A percentile compares a stretch with the other conserved stretches of the same genome.
These are phyloP conservation scores for Bathynomus jamesi DNA, from an alignment of 1,140 invertebrate genomes.

Conservation along the genomic window DNA sequence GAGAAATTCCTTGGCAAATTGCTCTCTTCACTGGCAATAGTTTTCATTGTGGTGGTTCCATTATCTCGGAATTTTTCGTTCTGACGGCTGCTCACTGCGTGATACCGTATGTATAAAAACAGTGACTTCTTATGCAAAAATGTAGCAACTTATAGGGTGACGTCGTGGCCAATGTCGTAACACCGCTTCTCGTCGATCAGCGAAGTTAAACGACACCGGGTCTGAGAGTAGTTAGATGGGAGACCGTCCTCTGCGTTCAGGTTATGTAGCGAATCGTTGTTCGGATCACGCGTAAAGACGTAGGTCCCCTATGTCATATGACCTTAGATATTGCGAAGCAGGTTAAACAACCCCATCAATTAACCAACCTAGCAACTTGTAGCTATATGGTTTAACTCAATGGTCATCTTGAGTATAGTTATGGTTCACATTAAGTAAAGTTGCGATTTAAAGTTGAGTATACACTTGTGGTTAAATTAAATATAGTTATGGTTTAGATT, in stretches of 20 bases:
- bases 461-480: background rate
- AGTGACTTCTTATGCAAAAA: background rate
- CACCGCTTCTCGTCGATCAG: too few species aligned
- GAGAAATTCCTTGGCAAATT: constrained; percentile 46
- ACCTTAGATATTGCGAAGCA: too few species aligned
- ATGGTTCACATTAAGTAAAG: background rate
- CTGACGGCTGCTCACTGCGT: constrained; percentile 56
- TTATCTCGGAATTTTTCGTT: constrained; percentile 50
- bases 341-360: too few species aligned
- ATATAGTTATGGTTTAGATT: background rate
- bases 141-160: background rate
- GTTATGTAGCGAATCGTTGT: too few species aligned
- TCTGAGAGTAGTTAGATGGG: too few species aligned
- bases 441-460: background rate
- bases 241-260: too few species aligned
- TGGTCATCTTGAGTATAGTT: background rate
- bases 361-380: too few species aligned
- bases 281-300: too few species aligned
- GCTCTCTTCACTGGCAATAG: constrained; percentile 43
- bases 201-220: too few species aligned
- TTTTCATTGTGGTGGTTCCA: constrained; percentile 54
- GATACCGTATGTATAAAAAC: constrained; percentile 42
- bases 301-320: too few species aligned
- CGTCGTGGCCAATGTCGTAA: too few species aligned
- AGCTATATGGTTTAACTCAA: background rate